Evolutionary conservation across 2,797 vertebrate genomes (phyloP), one percentile per base, ranked within the genome.

Genomic region (Columba guinea): DNA sequence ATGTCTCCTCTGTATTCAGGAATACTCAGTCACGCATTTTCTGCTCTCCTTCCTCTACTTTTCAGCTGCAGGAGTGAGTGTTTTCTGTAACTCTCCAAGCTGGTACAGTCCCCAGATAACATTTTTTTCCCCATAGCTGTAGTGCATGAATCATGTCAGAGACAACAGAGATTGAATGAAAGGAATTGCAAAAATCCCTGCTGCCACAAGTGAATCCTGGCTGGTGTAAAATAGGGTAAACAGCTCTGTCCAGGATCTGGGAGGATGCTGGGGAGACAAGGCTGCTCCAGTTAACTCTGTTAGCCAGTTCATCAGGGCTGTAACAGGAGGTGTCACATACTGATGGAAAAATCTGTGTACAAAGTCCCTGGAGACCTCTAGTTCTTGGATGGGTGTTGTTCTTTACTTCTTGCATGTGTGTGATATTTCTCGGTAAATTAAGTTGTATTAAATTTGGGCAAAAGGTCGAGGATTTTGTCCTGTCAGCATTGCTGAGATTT

Each of bases 1-100:
- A 34, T 18, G 7, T 85, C 79, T 87, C 44, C 68, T 65, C 14
- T 89, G 62, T 87, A 69, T 92, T 93, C 62, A 84, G 73, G 75
- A 92, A 87, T 56, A 87, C 86, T 89, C 92, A 95, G 80, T 94
- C 92, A 91, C 64, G 83, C 65, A 73, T 85, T 76, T 39, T 67
- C 68, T 89, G 53, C 64, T 82, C 35, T 49, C 55, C 68, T 87
- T 92, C 67, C 46, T 90, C 37, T 92, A 49, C 68, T 91, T n/a
- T 92, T n/a, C n/a, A 53, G 14, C 41, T 87, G 51, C 48, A 84
- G 74, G 26, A 92, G 34, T 10, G 71, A 37, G 32, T 60, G 14
- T 10, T 68, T 76, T 87, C 52, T 67, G 1, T 39, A 94, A 70
- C 27, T 90, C 28, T 82, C 30, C 28, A 46, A 74, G n/a, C 27